Percentiles rank a stretch among this genome's conserved stretches.
These are phyloP conservation scores for Apodemus agrarius DNA, from an alignment of 2,797 vertebrate species.

Conservation along the genomic window DNA sequence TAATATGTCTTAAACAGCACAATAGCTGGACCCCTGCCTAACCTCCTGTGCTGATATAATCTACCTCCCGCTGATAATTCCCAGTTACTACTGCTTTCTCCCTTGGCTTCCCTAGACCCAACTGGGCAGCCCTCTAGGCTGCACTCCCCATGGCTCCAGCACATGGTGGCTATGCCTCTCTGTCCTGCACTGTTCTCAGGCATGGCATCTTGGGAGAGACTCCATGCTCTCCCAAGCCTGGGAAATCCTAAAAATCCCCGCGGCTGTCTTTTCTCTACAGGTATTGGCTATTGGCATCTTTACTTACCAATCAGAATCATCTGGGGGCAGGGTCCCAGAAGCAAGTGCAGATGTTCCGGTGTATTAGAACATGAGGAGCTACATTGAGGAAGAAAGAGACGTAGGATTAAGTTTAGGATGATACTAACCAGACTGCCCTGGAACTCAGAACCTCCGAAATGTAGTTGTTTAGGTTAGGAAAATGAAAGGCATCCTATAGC, in stretches of 20 bases:
- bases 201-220: no score
- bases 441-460: no score
- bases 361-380: neutral
- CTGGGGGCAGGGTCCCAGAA: neutral
- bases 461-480: neutral
- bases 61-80: neutral
- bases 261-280: neutral
- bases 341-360: neutral
- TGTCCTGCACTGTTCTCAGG: neutral
- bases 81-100: neutral
- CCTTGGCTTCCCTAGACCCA: neutral
- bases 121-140: neutral
- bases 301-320: neutral
- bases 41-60: neutral
- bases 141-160: neutral
- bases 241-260: neutral
- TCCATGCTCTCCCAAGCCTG: neutral
- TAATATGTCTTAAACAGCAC: neutral
- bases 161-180: neutral
- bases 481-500: neutral
- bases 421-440: rapidly evolving
- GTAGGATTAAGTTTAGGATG: neutral
- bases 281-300: neutral
- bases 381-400: neutral
- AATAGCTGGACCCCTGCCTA: neutral